These are phyloP conservation scores for Stenolophus ochropezus DNA, from an alignment of 2,888 invertebrate genomes.

Conservation along the genomic window DNA sequence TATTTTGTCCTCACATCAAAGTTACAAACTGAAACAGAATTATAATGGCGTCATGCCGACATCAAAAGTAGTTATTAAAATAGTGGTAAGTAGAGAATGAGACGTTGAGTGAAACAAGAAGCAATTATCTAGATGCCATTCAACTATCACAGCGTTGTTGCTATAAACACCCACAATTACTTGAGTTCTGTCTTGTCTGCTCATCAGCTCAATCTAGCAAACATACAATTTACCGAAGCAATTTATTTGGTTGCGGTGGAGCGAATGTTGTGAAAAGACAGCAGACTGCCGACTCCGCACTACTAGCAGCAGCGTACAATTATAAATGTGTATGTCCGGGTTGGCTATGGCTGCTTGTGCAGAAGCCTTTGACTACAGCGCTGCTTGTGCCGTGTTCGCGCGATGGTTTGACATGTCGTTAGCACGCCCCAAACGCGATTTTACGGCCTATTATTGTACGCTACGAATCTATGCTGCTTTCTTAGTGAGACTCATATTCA, in stretches of 20 bases:
- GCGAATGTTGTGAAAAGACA: conserved; percentile 33
- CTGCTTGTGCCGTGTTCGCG: background rate
- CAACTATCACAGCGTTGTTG: conserved; percentile 35
- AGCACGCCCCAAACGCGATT: conserved; percentile 22
- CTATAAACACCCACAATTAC: conserved; percentile 48
- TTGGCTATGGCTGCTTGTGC: background rate
- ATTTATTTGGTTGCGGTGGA: conserved; percentile 36
- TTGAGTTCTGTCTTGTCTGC: conserved; percentile 46
- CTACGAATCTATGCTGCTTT: conserved; percentile 1
- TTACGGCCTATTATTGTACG: conserved; percentile 45
- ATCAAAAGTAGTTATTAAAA: background rate
- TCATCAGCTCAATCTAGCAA: conserved; percentile 45
- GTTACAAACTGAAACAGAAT: no score
- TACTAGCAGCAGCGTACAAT: conserved; percentile 21
- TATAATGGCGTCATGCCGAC: no score
- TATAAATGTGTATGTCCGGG: conserved; percentile 16
- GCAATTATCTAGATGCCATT: conserved; percentile 23
- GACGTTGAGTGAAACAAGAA: background rate
- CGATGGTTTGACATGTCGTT: conserved; percentile 52
- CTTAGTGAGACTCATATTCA: background rate
- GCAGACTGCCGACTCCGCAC: no score
- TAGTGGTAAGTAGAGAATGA: background rate
- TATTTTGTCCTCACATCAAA: no score
- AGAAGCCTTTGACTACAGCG: conserved; percentile 28
- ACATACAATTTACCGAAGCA: conserved; percentile 48